Percentiles rank a stretch among this genome's conserved stretches.
Evolutionary conservation across 2,113 vertebrate species (phyloP).

Genomic region (Dasyornis broadbenti): DNA sequence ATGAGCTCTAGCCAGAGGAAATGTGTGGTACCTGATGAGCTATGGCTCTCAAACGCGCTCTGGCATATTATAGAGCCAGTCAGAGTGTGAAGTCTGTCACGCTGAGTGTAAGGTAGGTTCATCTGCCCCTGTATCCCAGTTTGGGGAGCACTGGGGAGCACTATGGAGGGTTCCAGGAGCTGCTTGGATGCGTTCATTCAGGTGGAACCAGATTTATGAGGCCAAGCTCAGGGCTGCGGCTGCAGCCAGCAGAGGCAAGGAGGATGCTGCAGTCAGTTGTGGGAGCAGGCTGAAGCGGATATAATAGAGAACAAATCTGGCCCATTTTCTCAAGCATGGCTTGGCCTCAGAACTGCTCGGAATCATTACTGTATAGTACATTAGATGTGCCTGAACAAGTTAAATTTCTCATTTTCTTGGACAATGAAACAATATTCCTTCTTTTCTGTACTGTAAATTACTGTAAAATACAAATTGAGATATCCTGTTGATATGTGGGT

Average conservation of each 20-base stretch:
- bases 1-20: neutral
- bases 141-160: neutral
- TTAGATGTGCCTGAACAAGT: constrained; percentile 35
- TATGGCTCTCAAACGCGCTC: neutral
- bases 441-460: neutral
- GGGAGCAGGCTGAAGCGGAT: neutral
- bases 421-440: neutral
- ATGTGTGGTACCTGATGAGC: neutral
- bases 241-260: neutral
- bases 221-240: neutral
- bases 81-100: neutral
- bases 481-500: constrained; percentile 7
- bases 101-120: neutral
- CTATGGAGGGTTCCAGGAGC: neutral
- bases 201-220: neutral
- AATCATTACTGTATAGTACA: neutral
- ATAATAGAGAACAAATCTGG: neutral
- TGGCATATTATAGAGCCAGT: neutral
- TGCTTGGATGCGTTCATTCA: accelerated
- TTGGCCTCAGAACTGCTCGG: neutral
- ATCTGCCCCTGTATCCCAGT: neutral
- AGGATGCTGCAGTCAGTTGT: neutral
- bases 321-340: neutral
- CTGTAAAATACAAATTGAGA: constrained; percentile 17
- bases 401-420: neutral